Conservation (phyloP, 2,888 invertebrate genomes). For the Sarcophaga rosellei region DNA sequence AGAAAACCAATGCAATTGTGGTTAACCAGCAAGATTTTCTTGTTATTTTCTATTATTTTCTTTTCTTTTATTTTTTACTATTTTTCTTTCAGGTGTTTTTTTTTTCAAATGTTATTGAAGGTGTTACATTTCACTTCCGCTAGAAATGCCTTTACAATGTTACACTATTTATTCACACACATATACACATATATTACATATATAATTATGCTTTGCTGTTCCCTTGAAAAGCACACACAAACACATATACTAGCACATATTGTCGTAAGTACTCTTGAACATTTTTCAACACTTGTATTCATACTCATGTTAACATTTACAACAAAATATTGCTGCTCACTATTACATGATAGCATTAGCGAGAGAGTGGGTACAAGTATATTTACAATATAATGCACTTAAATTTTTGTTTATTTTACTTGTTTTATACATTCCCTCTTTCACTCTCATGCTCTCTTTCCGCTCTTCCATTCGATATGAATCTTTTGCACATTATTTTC, state of each 20-base stretch:
- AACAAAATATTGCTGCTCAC: neutral
- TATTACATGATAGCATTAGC: neutral
- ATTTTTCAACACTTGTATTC: neutral
- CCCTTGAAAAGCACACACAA: neutral
- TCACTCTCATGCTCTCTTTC: neutral
- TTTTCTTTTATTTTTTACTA: neutral
- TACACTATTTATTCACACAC: conserved; percentile 3
- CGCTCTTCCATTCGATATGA: too few species aligned
- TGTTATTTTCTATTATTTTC: neutral
- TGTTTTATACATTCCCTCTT: neutral
- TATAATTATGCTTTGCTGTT: neutral
- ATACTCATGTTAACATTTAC: neutral
- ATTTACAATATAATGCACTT: conserved; percentile 36
- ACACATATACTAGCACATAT: neutral
- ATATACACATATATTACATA: neutral
- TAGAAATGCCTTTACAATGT: neutral
- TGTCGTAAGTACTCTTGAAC: neutral
- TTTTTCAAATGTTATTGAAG: conserved; percentile 36
- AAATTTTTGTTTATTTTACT: neutral
- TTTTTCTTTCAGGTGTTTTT: conserved; percentile 8
- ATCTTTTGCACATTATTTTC: neutral
- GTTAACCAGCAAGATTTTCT: conserved; percentile 8
- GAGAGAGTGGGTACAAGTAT: neutral
- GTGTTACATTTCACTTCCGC: conserved; percentile 58
- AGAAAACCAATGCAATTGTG: conserved; percentile 15